Conservation (phyloP, 2,113 vertebrate species). For the Menura novaehollandiae region DNA sequence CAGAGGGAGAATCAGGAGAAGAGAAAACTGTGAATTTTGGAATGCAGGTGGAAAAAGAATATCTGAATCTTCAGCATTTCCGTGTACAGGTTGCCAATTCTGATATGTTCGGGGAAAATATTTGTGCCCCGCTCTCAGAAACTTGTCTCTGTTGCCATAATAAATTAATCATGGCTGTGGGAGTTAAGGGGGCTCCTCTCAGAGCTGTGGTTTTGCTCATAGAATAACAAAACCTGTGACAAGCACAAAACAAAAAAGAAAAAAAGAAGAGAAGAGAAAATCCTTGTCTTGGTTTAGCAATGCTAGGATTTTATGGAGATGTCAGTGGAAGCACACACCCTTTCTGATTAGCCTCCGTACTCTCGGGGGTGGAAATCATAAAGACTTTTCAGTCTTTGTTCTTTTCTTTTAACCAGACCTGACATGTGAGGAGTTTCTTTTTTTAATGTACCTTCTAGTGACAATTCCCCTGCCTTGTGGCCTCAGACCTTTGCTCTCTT, state of each 20-base stretch:
- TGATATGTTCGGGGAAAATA: neutral
- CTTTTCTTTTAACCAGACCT: neutral
- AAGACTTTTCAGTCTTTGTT: neutral
- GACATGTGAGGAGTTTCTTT: neutral
- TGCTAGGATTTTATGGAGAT: neutral
- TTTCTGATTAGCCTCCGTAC: neutral
- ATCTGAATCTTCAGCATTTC: neutral
- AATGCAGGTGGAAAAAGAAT: neutral
- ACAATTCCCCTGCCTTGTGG: fast-evolving
- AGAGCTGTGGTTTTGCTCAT: fast-evolving
- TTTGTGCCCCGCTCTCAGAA: neutral
- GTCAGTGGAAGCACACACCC: neutral
- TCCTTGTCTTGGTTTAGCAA: neutral
- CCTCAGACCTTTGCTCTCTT: neutral
- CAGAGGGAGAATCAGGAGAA: neutral
- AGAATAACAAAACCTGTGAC: neutral
- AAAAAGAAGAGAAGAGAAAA: neutral
- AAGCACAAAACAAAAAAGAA: neutral
- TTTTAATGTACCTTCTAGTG: neutral
- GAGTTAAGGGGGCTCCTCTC: neutral
- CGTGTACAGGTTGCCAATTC: neutral
- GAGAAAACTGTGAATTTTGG: neutral
- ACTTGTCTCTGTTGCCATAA: neutral
- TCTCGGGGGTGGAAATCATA: neutral
- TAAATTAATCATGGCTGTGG: neutral